Base-by-base conservation (phyloP, 1,140 invertebrate genomes). In the Lerema accius region DNA sequence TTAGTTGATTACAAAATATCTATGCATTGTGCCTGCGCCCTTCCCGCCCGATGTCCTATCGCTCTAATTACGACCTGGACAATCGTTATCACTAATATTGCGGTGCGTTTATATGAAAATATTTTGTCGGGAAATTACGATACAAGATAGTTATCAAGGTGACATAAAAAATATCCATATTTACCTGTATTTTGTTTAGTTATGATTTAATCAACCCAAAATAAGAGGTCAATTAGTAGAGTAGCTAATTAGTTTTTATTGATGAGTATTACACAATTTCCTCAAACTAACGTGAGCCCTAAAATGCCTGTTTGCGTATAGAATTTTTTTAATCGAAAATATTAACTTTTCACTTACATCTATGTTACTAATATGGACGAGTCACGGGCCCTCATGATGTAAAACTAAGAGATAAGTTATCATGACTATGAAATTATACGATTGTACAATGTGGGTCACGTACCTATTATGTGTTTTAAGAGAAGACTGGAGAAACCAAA, bases 381-480 rank as follows among this genome's bases (percentile, higher is more conserved):
- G 5, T 23, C 19, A 23, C 40, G 40, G 16, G 40, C 40, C 40
- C 40, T 43, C 40, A 43, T 43, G 40, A 43, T 43, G 40, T 15
- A 5, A 17, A 17, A 43, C 40, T 43, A 17, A 15, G 9, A 43
- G 40, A 43, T 43, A 43, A 16, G 15, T 15, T 43, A 43, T 43
- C 40, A 16, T 9, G 2, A 43, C 15, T 43, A 17, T 43, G 5
- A 23, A 43, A 43, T 43, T 43, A 15, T 43, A 16, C 10, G 14
- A 43, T 43, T 43, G 40, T 17, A 15, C 14, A 43, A 43, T 23
- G 16, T 43, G 6, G 15, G 19, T 5, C 19, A 5, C 2, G 2
- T 23, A 23, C 5, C 5, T 23, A 23, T n/a, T n/a, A n/a, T n/a
- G n/a, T 23, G 19, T 23, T 23, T 23, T 23, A 23, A 23, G n/a